Percentiles rank a stretch among this genome's conserved stretches.
Evolutionary conservation across 2,113 vertebrate genomes (phyloP).

Genomic region (Lycaon pictus): DNA sequence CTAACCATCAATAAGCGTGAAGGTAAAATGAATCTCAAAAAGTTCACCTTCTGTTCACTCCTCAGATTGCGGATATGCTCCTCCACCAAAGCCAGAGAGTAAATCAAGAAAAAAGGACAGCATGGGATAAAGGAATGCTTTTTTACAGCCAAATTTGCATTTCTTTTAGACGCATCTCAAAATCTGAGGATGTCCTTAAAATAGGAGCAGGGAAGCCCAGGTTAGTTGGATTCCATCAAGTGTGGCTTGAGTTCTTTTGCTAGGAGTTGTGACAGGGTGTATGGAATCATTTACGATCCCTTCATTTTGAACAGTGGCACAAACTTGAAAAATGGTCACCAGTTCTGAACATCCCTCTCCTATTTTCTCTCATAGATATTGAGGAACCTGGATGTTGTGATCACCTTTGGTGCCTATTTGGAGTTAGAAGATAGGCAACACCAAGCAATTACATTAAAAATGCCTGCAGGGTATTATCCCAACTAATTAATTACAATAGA

Average conservation of each 20-base stretch:
- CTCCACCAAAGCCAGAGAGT: neutral
- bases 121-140: neutral
- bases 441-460: constrained; percentile 37
- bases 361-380: neutral
- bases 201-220: neutral
- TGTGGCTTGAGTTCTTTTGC: neutral
- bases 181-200: neutral
- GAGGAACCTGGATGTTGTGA: neutral
- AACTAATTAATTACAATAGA: constrained; percentile 35
- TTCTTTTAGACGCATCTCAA: neutral
- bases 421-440: neutral
- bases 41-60: neutral
- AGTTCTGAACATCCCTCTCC: neutral
- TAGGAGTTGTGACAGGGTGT: neutral
- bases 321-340: neutral
- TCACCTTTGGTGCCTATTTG: neutral
- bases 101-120: neutral
- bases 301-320: neutral
- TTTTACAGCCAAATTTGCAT: neutral
- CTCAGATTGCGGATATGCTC: neutral
- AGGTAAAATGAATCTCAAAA: constrained; percentile 1
- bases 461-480: neutral
- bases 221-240: neutral
- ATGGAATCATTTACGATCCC: neutral
- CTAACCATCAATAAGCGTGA: neutral